Evolutionary conservation across 2,888 invertebrate genomes (phyloP).

Genomic region (Galerucella calmariensis): DNA sequence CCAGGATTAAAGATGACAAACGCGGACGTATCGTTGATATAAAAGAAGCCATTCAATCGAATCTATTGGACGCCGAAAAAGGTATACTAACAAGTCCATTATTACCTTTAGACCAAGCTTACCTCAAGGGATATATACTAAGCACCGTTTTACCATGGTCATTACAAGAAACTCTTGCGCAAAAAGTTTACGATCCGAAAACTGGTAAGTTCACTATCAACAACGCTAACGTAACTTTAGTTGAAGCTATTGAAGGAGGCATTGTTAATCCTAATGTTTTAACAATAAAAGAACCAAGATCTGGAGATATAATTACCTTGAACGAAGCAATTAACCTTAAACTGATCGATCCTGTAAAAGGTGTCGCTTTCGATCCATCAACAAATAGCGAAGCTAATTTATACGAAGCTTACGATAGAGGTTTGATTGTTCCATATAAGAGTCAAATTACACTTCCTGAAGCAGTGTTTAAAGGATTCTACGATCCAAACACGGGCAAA

Average conservation of each 20-base stretch:
- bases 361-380: constrained; percentile 81
- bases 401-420: constrained; percentile 85
- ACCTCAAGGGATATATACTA: constrained; percentile 82
- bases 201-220: constrained; percentile 79
- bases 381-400: constrained; percentile 81
- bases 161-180: constrained; percentile 83
- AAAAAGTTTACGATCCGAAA: constrained; percentile 81
- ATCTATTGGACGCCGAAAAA: constrained; percentile 76
- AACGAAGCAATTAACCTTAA: constrained; percentile 82
- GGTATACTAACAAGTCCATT: constrained; percentile 78
- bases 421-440: constrained; percentile 83
- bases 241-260: constrained; percentile 79
- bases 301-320: constrained; percentile 83
- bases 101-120: constrained; percentile 81
- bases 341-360: constrained; percentile 81
- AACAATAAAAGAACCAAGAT: constrained; percentile 82
- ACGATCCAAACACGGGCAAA: constrained; percentile 85
- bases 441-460: constrained; percentile 86
- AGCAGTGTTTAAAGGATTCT: constrained; percentile 91
- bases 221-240: constrained; percentile 75
- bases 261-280: constrained; percentile 82
- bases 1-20: constrained; percentile 79
- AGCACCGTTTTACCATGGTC: constrained; percentile 85
- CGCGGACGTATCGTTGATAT: constrained; percentile 75
- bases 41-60: constrained; percentile 75